These are phyloP conservation scores for Sipunculus nudus DNA, from an alignment of 2,888 invertebrate species.

Conservation along the genomic window DNA sequence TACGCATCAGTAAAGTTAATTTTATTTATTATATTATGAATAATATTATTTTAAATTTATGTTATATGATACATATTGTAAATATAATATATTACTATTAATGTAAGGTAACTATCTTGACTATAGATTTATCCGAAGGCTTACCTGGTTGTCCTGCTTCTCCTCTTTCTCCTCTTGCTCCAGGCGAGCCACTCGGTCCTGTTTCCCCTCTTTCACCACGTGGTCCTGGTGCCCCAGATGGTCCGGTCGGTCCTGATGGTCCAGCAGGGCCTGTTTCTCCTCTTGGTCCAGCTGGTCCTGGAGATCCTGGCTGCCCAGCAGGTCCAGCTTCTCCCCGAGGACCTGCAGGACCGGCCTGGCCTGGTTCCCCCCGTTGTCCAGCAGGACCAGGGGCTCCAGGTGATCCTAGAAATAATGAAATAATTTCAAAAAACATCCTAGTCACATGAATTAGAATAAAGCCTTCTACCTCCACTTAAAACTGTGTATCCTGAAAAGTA, in stretches of 20 bases:
- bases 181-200: constrained; percentile 21
- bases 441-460: no score
- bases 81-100: no score
- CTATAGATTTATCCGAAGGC: no score
- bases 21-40: no score
- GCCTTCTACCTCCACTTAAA: no score
- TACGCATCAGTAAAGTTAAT: no score
- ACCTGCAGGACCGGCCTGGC: neutral
- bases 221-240: neutral
- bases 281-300: constrained; percentile 7
- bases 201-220: constrained; percentile 14
- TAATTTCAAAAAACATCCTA: neutral
- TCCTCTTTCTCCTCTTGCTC: constrained; percentile 21
- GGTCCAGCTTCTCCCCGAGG: constrained; percentile 1
- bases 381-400: constrained; percentile 14
- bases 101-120: no score
- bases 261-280: constrained; percentile 8
- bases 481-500: no score
- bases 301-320: neutral
- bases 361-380: constrained; percentile 18
- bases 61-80: no score
- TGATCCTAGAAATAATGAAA: constrained; percentile 8
- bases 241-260: neutral
- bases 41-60: no score
- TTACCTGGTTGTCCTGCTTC: constrained; percentile 25